Conservation (phyloP, 2,797 vertebrate genomes). For the Eulemur rubriventer region DNA sequence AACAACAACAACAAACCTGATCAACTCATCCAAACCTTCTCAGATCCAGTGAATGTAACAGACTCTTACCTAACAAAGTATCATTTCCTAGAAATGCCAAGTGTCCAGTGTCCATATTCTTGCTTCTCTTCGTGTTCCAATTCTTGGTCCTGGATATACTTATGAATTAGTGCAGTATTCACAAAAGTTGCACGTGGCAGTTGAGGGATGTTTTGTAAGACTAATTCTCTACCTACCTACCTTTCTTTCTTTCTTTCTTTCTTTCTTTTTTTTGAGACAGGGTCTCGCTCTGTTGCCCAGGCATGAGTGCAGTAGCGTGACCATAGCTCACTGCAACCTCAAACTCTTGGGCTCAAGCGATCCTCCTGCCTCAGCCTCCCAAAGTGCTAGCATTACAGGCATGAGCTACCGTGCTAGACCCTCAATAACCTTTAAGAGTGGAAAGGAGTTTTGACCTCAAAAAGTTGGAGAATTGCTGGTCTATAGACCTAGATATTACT, state of each 20-base stretch:
- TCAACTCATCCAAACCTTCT: neutral
- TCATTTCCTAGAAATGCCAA: neutral
- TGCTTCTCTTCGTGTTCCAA: neutral
- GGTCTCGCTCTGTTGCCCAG: neutral
- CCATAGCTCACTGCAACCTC: neutral
- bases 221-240: neutral
- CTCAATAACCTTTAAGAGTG: neutral
- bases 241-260: neutral
- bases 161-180: neutral
- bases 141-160: neutral
- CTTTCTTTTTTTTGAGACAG: neutral
- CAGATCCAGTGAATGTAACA: neutral
- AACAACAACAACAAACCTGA: neutral
- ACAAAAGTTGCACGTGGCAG: neutral
- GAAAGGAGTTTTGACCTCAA: neutral
- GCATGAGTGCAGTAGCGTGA: neutral
- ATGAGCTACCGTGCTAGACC: neutral
- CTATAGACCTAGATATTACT: neutral
- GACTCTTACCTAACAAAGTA: neutral
- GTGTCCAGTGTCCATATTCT: neutral
- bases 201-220: neutral
- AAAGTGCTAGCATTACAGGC: neutral
- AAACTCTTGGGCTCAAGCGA: neutral
- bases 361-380: neutral
- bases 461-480: neutral